Evolutionary conservation across 2,888 invertebrate genomes (phyloP).

Genomic region (Poecilus cupreus): DNA sequence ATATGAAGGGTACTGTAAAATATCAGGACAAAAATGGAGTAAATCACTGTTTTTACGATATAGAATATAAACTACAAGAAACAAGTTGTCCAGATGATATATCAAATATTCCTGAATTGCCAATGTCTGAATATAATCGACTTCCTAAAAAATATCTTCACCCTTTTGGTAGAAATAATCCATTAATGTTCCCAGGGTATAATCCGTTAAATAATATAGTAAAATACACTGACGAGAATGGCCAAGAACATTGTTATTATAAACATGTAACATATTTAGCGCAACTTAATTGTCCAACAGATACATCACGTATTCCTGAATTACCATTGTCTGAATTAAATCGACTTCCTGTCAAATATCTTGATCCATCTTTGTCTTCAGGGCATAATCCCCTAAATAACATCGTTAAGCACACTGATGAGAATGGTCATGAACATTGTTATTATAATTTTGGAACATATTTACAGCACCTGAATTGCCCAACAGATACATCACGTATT

Average conservation of each 20-base stretch:
- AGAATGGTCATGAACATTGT: not conserved
- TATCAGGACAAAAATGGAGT: not conserved
- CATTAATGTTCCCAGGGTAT: not conserved
- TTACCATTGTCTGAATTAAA: not conserved
- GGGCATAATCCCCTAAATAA: not conserved
- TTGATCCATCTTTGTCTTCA: not conserved
- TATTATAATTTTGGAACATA: too few species aligned
- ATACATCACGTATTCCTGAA: not conserved
- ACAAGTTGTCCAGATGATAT: not conserved
- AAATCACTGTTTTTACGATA: not conserved
- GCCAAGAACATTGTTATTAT: not conserved
- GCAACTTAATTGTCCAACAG: not conserved
- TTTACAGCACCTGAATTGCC: not conserved
- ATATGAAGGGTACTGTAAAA: not conserved
- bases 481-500: not conserved
- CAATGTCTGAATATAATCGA: not conserved
- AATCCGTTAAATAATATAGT: not conserved
- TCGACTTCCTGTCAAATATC: not conserved
- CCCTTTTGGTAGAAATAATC: not conserved
- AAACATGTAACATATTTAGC: not conserved
- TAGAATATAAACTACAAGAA: too few species aligned
- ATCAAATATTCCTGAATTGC: not conserved
- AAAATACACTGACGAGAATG: not conserved
- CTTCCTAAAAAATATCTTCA: not conserved
- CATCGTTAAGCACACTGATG: not conserved